Percentiles rank a stretch among this genome's conserved stretches.
These are phyloP conservation scores for Nemoura dubitans DNA, from an alignment of 2,888 invertebrate species.

Conservation along the genomic window DNA sequence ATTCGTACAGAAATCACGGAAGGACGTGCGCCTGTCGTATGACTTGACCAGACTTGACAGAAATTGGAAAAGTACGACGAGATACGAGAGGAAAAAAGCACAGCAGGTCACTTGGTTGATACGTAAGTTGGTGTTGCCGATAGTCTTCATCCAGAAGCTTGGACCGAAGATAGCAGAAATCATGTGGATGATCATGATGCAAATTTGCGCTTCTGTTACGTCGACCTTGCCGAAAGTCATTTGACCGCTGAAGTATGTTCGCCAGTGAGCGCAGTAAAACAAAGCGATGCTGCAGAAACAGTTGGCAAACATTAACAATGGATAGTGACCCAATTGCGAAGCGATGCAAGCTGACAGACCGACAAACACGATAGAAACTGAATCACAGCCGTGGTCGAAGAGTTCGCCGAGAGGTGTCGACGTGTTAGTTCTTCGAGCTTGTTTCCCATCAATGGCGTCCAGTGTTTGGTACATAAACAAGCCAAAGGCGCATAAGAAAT, in stretches of 20 bases:
- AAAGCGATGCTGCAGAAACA: conserved; percentile 93
- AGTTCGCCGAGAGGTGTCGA: conserved; percentile 95
- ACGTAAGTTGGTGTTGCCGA: not conserved
- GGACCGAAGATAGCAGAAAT: conserved; percentile 88
- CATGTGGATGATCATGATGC: conserved; percentile 88
- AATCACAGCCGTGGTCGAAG: conserved; percentile 99
- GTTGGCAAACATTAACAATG: conserved; percentile 94
- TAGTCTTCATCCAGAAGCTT: conserved; percentile 78
- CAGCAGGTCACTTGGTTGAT: conserved; percentile 10
- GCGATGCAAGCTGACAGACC: conserved; percentile 95
- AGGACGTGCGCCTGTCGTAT: not conserved
- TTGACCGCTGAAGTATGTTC: conserved; percentile 92
- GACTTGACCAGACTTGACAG: not conserved
- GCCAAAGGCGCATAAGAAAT: conserved; percentile 89
- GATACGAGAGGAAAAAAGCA: conserved; percentile 3
- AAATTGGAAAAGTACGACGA: conserved; percentile 54
- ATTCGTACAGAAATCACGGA: not conserved
- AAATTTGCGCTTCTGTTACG: conserved; percentile 97
- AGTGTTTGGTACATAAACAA: conserved; percentile 97
- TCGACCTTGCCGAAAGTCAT: conserved; percentile 91
- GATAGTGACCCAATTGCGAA: conserved; percentile 89
- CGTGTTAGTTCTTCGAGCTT: conserved; percentile 93
- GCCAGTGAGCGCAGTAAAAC: conserved; percentile 99
- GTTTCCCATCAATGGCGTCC: conserved; percentile 99
- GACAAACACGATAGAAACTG: conserved; percentile 97